A percentile compares a stretch with the other conserved stretches of the same genome.
These are phyloP conservation scores for Halcyon leucocephala DNA, from an alignment of 2,797 vertebrate genomes.

Conservation along the genomic window DNA sequence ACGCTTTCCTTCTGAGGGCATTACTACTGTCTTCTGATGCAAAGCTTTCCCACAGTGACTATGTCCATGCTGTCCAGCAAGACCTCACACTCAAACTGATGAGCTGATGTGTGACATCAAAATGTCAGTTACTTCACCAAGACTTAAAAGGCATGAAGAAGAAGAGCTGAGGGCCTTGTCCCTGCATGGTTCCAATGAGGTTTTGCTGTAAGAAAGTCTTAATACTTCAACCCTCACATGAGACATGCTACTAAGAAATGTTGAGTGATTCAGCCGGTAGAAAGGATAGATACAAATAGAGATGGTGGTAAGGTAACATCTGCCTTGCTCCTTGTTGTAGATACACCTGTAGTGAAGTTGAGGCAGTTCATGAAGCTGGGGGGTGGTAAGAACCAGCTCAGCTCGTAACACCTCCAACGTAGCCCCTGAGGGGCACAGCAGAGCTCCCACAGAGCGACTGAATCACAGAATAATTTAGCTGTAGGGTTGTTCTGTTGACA, in stretches of 20 bases:
- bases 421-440: not conserved
- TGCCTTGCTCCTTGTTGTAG: not conserved
- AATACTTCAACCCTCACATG: not conserved
- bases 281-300: not conserved
- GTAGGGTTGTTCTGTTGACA: not conserved
- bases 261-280: not conserved
- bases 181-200: rapidly evolving
- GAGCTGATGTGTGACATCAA: not conserved
- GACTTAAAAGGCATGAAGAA: not conserved
- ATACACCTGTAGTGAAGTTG: not conserved
- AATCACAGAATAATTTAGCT: not conserved
- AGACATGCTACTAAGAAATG: not conserved
- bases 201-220: not conserved
- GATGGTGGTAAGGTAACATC: not conserved
- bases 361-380: not conserved
- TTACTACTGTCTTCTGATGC: not conserved
- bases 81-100: not conserved
- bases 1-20: not conserved
- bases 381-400: not conserved
- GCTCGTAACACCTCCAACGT: not conserved
- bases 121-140: not conserved
- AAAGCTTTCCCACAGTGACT: not conserved
- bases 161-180: not conserved
- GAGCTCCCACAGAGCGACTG: not conserved
- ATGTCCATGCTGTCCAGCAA: not conserved